phyloP scores from a whole-genome alignment of 2,113 vertebrate genomes.

The Protobothrops mucrosquamatus region DNA sequence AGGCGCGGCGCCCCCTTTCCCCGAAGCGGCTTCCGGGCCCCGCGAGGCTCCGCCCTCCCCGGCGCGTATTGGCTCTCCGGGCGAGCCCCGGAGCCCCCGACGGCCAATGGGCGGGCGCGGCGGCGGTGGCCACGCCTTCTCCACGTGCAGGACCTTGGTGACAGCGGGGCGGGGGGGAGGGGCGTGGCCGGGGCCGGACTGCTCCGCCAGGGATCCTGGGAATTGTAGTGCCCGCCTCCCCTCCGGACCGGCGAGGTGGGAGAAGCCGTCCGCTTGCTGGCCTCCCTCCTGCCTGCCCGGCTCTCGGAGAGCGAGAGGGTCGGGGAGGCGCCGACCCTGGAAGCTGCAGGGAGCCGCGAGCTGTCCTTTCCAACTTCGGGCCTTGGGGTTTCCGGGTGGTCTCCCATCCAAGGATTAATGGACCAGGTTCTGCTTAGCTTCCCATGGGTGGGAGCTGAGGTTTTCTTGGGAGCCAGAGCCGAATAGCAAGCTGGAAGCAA shows the following conservation, averaged over 20 bases:
- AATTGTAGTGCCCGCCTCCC: neutral
- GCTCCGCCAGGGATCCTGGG: neutral
- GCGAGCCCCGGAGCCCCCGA: rapidly evolving
- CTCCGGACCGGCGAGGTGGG: too few species aligned
- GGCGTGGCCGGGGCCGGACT: neutral
- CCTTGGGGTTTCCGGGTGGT: neutral
- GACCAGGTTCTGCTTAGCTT: neutral
- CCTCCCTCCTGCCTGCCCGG: too few species aligned
- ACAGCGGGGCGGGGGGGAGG: constrained; percentile 22
- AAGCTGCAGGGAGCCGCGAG: neutral
- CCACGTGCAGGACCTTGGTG: constrained; percentile 59
- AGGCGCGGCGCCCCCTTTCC: neutral
- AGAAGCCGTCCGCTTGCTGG: too few species aligned
- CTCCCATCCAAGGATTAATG: neutral
- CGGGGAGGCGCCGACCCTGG: neutral
- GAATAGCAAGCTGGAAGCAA: neutral
- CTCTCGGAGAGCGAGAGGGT: too few species aligned
- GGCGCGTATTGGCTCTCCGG: constrained; percentile 36
- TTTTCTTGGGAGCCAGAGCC: neutral
- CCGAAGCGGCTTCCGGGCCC: constrained; percentile 38
- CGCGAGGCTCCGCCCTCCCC: neutral
- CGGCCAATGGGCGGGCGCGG: neutral
- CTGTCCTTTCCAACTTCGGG: neutral
- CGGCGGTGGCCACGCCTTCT: neutral
- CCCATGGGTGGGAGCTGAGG: neutral